Base-by-base conservation (phyloP, 2,113 vertebrate genomes). In the Callionymus lyra region DNA sequence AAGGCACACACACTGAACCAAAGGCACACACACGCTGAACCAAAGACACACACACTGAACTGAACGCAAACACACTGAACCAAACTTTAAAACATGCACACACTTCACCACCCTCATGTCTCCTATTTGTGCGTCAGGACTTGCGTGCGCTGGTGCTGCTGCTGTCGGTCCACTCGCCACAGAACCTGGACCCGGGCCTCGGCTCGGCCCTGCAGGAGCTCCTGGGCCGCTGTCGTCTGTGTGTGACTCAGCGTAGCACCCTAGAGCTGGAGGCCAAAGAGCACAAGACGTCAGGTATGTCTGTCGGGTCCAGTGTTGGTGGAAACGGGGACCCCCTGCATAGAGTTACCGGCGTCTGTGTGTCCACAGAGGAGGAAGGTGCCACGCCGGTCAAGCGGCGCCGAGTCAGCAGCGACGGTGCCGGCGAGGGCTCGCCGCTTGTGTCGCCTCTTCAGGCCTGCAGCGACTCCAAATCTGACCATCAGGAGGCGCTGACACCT, bases 201-300 rank as follows among this genome's bases (percentile, higher is more conserved):
- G 81, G 91, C 44, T 91, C 92, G 31, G 90, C 94, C 51, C 80
- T 99, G 44, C 93, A 97, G 78, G 95, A 97, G 63, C 90, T 99
- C 77, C 76, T 94, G 64, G 85, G 44, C 18, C 93, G 91, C 59
- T 97, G 93, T 47, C 87, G 86, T 19, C 76, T 86, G 11, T 98
- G 95, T 64, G 83, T 94, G 0, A 93, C 97, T 66, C 93, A 93
- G 56, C 90, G 88, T 73, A 89, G 82, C 59, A 77, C 86, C 41
- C 87, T 94, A 81, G 91, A 97, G 61, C 87, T 87, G 74, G 93
- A 99, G 87, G 87, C 91, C 76, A 91, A 90, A 82, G 90, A 95
- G 75, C 86, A 89, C 76, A 93, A 93, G 87, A 83, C 85, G 80
- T 94, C 92, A 91, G 93, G 94, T 97, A 59, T 5, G 0, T 16